Conservation (phyloP, 2,888 invertebrate species). For the Drosophila neoperkinsi region DNA sequence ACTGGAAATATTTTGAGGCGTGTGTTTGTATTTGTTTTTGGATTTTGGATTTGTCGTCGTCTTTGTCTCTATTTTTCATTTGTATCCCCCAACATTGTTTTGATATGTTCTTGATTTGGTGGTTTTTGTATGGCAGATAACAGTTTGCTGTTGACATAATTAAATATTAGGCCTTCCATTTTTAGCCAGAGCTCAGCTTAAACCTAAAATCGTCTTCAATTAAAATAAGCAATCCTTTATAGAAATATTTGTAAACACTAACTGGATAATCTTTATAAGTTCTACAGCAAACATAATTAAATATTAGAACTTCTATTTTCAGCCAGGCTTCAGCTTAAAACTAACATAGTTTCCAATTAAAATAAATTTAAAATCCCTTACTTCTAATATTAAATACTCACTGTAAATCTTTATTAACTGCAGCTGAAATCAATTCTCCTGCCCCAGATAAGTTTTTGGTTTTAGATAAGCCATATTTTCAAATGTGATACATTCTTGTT, state of each 20-base stretch:
- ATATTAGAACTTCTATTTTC: rapidly evolving
- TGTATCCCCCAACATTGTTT: constrained; percentile 35
- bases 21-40: constrained; percentile 54
- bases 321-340: too few species aligned
- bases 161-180: neutral
- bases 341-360: neutral
- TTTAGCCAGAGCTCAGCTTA: neutral
- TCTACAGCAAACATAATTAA: neutral
- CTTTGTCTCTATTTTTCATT: constrained; percentile 6
- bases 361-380: neutral
- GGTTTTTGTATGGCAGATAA: constrained; percentile 11
- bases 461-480: neutral
- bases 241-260: neutral
- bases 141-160: constrained; percentile 1
- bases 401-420: neutral
- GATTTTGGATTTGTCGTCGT: constrained; percentile 26
- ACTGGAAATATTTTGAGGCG: constrained; percentile 77
- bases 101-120: constrained; percentile 44
- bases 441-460: neutral
- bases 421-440: neutral
- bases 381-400: neutral
- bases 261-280: too few species aligned
- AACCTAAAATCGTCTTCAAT: neutral
- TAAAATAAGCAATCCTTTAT: neutral
- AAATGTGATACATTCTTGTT: neutral